Evolutionary conservation across 2,113 vertebrate species (phyloP).

Genomic region (Sinosuthora webbiana): DNA sequence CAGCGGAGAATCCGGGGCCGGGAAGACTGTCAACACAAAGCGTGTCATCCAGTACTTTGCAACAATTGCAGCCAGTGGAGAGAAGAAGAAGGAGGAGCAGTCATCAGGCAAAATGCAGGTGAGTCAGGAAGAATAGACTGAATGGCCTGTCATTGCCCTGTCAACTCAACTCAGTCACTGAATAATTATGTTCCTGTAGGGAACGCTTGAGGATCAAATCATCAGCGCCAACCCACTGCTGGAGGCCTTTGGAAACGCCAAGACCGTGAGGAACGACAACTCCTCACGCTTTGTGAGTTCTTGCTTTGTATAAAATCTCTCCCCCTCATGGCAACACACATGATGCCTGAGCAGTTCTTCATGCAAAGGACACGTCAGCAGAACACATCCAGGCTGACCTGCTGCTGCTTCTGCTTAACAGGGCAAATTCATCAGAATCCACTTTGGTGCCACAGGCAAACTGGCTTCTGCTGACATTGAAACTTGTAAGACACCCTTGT

Average conservation of each 20-base stretch:
- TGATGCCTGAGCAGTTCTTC: neutral
- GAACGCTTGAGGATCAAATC: too few species aligned
- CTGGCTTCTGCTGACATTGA: neutral
- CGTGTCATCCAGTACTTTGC: slow-evolving; percentile 97
- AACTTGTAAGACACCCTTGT: neutral
- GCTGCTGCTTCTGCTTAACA: neutral
- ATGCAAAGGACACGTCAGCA: neutral
- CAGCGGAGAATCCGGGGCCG: too few species aligned
- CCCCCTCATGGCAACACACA: neutral
- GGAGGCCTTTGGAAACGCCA: neutral
- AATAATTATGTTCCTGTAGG: neutral
- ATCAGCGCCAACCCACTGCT: too few species aligned
- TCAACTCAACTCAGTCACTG: neutral
- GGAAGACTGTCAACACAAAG: slow-evolving; percentile 86
- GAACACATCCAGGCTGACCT: neutral
- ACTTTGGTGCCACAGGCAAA: neutral
- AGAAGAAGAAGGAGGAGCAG: slow-evolving; percentile 56
- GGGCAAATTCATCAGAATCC: neutral
- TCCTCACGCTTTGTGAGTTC: neutral
- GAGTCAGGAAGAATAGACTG: neutral
- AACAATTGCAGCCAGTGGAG: slow-evolving; percentile 88
- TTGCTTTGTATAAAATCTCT: neutral
- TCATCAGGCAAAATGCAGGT: neutral
- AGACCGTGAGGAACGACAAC: neutral
- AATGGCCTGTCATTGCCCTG: neutral